Evolutionary conservation across 2,113 vertebrate genomes (phyloP).

Genomic region (Tonatia bakeri): DNA sequence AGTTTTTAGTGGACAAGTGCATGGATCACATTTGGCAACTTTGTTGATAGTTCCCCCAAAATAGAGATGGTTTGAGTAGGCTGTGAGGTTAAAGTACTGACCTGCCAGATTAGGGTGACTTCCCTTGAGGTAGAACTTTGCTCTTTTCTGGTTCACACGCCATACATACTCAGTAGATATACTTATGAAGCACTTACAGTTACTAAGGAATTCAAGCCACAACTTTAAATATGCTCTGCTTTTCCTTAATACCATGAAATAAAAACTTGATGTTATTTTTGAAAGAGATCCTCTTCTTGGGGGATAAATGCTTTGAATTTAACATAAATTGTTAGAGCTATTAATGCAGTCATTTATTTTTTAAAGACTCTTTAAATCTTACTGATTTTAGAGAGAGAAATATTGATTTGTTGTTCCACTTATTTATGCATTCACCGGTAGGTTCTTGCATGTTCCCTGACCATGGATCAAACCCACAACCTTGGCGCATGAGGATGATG

Average conservation of each 20-base stretch:
- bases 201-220: neutral
- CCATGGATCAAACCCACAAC: no score
- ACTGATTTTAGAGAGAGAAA: no score
- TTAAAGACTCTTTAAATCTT: no score
- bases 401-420: no score
- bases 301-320: neutral
- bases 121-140: neutral
- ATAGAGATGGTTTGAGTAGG: slow-evolving; percentile 56
- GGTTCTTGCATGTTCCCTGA: no score
- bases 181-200: neutral
- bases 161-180: neutral
- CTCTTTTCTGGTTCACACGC: neutral
- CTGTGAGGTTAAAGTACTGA: slow-evolving; percentile 50
- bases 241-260: neutral
- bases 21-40: slow-evolving; percentile 63
- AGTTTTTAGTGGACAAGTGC: slow-evolving; percentile 58
- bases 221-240: neutral
- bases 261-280: neutral
- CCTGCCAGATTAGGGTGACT: slow-evolving; percentile 32
- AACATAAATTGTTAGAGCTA: neutral
- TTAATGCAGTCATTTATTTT: neutral
- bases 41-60: slow-evolving; percentile 63
- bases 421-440: no score
- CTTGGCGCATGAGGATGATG: no score
- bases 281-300: neutral